Base-by-base conservation (phyloP, 1,140 invertebrate species). In the Probaryconus sp. region DNA sequence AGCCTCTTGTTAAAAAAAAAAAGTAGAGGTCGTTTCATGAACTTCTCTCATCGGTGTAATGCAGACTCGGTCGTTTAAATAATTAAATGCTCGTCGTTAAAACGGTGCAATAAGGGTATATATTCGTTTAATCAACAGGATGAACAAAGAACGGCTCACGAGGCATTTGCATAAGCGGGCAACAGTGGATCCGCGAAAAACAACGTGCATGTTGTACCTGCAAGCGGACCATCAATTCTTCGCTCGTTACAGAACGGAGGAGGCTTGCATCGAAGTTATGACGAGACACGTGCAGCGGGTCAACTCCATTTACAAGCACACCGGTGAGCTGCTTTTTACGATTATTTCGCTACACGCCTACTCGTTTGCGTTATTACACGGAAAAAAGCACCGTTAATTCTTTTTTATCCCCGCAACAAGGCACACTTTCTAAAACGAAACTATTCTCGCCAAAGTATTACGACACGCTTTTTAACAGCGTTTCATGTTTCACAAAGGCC, bases 201-300 rank as follows among this genome's bases (percentile, higher is more conserved):
- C 92, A 1, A 94, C 93, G 0, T 97, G 95, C 82, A 95, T 97
- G 92, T 87, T 98, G 9, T 98, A 98, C 86, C 89, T 98, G 68
- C 96, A 98, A 88, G 96, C 96, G 1, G 96, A 98, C 89, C 96
- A 98, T 89, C 92, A 97, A 81, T 97, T 97, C 88, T 97, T 93
- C 84, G 91, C 96, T 79, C 93, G 95, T 88, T 96, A 97, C 84
- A 94, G 95, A 20, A 95, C 94, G 7, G 95, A 97, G 81, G 96
- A 98, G 83, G 95, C 96, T 0, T 96, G 96, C 81, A 97, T 98
- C 76, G 96, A 98, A 85, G 94, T 97, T 16, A 97, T 98, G 91
- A 97, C 96, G 0, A 89, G 96, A 43, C 96, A 98, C 82, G 96
- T 98, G 9, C 96, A 98, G 82, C 91, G 95, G 81, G 95, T 97